A percentile compares a stretch with the other conserved stretches of the same genome.
Conservation (phyloP, 2,888 invertebrate species). For the Xanthorhoe designata region DNA sequence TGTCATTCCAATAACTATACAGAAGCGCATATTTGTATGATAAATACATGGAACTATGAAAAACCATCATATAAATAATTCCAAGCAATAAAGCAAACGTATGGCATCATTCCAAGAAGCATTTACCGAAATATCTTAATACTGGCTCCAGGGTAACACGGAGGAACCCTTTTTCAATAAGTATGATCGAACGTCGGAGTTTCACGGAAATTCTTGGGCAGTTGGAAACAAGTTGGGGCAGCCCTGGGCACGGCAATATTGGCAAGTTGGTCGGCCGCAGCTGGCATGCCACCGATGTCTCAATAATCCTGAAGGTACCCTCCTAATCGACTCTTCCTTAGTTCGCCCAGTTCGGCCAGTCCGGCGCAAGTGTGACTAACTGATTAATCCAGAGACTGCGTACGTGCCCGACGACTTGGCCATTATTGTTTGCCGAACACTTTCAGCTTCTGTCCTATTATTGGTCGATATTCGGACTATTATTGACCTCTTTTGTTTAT, state of each 20-base stretch:
- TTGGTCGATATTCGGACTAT: slow-evolving; percentile 79
- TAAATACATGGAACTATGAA: slow-evolving; percentile 39
- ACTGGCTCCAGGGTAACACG: slow-evolving; percentile 43
- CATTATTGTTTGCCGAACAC: slow-evolving; percentile 78
- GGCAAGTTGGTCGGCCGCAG: slow-evolving; percentile 77
- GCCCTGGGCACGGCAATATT: slow-evolving; percentile 76
- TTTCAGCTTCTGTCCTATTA: slow-evolving; percentile 73
- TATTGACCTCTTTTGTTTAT: slow-evolving; percentile 76
- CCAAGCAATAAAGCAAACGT: slow-evolving; percentile 56
- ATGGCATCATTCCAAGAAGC: slow-evolving; percentile 63
- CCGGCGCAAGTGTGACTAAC: slow-evolving; percentile 84
- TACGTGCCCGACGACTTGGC: slow-evolving; percentile 73
- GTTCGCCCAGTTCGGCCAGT: slow-evolving; percentile 62
- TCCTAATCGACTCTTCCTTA: slow-evolving; percentile 84
- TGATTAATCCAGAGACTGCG: slow-evolving; percentile 81
- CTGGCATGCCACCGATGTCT: slow-evolving; percentile 81
- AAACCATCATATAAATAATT: slow-evolving; percentile 54
- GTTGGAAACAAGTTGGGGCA: slow-evolving; percentile 79
- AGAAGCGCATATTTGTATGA: slow-evolving; percentile 39
- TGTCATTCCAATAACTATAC: slow-evolving; percentile 35
- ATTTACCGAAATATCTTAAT: slow-evolving; percentile 60
- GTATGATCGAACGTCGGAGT: slow-evolving; percentile 76
- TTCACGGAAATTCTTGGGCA: slow-evolving; percentile 75
- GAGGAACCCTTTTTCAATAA: slow-evolving; percentile 72
- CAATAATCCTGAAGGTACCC: slow-evolving; percentile 84